Percentiles rank a stretch among this genome's conserved stretches.
Conservation (phyloP, 2,797 vertebrate species). For the Anniella stebbinsi region DNA sequence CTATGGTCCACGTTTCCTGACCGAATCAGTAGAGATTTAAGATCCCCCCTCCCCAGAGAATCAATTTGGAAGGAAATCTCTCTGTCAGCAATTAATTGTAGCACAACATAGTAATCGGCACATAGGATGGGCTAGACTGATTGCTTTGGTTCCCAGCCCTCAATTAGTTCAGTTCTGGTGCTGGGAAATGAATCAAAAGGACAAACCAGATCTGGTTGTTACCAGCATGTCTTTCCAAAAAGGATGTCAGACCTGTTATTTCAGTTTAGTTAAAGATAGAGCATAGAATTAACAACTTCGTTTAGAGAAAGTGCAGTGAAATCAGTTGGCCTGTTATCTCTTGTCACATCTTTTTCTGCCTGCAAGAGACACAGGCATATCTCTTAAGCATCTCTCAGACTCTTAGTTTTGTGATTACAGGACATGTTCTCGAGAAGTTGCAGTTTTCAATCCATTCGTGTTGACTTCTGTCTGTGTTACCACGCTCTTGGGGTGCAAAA, state of each 20-base stretch:
- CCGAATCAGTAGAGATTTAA: background rate
- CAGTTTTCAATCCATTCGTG: background rate
- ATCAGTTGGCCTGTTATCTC: background rate
- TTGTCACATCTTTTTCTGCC: too few relatives aligned
- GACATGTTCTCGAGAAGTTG: background rate
- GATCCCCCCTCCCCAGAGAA: background rate
- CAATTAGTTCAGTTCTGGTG: background rate
- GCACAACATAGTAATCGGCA: background rate
- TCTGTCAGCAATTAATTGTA: background rate
- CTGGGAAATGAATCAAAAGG: slow-evolving; percentile 2
- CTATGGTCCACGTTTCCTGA: background rate
- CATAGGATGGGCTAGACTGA: background rate
- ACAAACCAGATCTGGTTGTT: background rate
- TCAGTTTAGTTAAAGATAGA: slow-evolving; percentile 1
- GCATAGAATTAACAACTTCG: background rate
- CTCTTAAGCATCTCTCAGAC: background rate
- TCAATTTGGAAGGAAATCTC: background rate
- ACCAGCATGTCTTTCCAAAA: background rate
- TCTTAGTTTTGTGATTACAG: background rate
- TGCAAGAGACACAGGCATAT: background rate
- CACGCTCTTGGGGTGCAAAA: background rate
- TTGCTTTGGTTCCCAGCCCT: background rate
- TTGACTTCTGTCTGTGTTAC: background rate
- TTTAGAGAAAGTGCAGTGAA: background rate
- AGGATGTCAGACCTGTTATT: background rate